A percentile compares a stretch with the other conserved stretches of the same genome.
phyloP scores from a whole-genome alignment of 2,797 vertebrate species.

The Pristis pectinata region DNA sequence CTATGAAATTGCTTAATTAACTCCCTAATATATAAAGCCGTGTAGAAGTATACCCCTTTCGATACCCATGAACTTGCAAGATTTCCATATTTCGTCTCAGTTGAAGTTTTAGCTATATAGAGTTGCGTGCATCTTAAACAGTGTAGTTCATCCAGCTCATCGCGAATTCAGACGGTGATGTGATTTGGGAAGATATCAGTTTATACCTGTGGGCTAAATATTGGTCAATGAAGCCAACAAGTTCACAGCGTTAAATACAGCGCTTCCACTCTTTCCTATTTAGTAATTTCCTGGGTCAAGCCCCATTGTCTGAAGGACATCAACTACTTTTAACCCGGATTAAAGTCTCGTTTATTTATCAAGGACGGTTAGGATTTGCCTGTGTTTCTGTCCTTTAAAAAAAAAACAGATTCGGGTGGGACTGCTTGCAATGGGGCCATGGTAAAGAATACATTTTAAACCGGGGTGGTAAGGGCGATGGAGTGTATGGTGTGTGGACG shows the following conservation, averaged over 20 bases:
- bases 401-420: not conserved
- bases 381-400: not conserved
- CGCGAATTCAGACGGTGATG: not conserved
- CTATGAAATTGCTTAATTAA: not conserved
- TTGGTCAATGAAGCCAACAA: not conserved
- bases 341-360: conserved; percentile 3
- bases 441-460: not conserved
- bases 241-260: not conserved
- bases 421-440: not conserved
- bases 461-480: not conserved
- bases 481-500: too few species aligned
- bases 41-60: not conserved
- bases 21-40: not conserved
- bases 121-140: not conserved
- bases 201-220: not conserved
- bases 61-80: not conserved
- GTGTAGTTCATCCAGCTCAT: not conserved
- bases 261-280: not conserved
- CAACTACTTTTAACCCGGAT: conserved; percentile 3
- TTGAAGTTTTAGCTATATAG: not conserved
- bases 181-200: not conserved
- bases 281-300: conserved; percentile 22
- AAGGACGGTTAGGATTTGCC: not conserved
- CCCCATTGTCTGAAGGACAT: conserved; percentile 6
- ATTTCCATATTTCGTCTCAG: not conserved